Evolutionary conservation across 2,797 vertebrate genomes (phyloP), one percentile per base, ranked within the genome.

Genomic region (Naso thynnoides): DNA sequence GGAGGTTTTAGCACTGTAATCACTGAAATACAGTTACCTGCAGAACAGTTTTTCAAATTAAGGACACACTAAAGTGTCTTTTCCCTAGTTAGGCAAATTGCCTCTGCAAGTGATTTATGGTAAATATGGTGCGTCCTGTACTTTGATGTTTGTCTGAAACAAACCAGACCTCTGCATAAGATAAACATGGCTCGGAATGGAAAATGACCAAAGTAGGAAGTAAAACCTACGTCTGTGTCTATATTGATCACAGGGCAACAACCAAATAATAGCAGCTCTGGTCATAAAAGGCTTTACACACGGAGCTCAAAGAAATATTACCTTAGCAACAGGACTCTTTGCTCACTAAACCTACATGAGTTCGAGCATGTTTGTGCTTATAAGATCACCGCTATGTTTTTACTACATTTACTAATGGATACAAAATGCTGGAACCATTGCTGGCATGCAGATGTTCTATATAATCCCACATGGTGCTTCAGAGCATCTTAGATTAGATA

Each of bases 301-400:
- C 60, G 33, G 67, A 72, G 70, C 75, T 70, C 36, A 31, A 57
- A 86, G 60, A 77, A 42, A 74, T 73, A 70, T 86, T 62, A 60
- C 59, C 70, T 52, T 54, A 45, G 31, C 63, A 82, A 83, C 41
- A 68, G 36, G 45, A 36, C 21, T 55, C 31, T 69, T 79, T 64
- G 69, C 68, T 79, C 63, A 81, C 84, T 49, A 84, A 84, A 76
- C 70, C 44, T 68, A 62, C 67, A 65, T 77, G 80, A 71, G 73
- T 72, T 68, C 70, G 52, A 61, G 79, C 56, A 84, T 81, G 75
- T 88, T 87, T 81, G 74, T 83, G 72, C 93, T 93, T 88, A 91
- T 89, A 91, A 92, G 85, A 83, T 89, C 82, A 86, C 64, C 26
- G 36, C 74, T 65, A 68, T 86, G 66, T 45, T 83, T 86, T 90